Evolutionary conservation across 1,140 invertebrate species (phyloP), one percentile per base, ranked within the genome.

Genomic region (Panulirus ornatus): DNA sequence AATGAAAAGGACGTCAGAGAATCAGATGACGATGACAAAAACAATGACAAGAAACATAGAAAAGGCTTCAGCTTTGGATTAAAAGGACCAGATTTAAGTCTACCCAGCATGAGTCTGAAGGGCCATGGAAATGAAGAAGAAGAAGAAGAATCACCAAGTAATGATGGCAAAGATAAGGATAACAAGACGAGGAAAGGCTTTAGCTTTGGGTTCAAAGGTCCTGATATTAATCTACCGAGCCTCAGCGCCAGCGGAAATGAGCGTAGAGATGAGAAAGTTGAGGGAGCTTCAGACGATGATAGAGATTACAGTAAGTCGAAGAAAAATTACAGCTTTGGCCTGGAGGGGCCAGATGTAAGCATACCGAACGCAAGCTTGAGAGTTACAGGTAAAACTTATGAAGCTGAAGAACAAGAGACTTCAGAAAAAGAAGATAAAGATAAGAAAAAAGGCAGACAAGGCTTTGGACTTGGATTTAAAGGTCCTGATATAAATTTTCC

Each of bases 11-110:
- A 78, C 5, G 73, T 66, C 9, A 27, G 36, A 76, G 84, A 76
- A n/a, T 16, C 16, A 19, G 36, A 66, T 9, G 27, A 79, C 5
- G 75, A 87, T 76, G 58, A 63, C 14, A 34, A 36, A 40, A 36
- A 40, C 3, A 54, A 70, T n/a, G 36, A 70, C 14, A 44, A 44
- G 14, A 76, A 58, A 22, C 22, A 40, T 16, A 89, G 75, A 42
- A 89, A 83, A 58, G 87, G 78, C 34, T 87, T 87, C 36, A 66
- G 54, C 9, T 66, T 87, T 58, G 75, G 78, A 63, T 73, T 89
- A 27, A 89, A 89, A 27, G 87, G 87, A 0, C 87, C 87, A 11
- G 66, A 82, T 38, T n/a, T 89, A 30, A 70, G 47, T 73, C 38
- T 89, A n/a, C 87, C 87, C 19, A 83, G 66, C 63, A 6, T 78